A percentile compares a stretch with the other conserved stretches of the same genome.
Evolutionary conservation across 1,140 invertebrate species (phyloP).

Genomic region (Tenebrio molitor): DNA sequence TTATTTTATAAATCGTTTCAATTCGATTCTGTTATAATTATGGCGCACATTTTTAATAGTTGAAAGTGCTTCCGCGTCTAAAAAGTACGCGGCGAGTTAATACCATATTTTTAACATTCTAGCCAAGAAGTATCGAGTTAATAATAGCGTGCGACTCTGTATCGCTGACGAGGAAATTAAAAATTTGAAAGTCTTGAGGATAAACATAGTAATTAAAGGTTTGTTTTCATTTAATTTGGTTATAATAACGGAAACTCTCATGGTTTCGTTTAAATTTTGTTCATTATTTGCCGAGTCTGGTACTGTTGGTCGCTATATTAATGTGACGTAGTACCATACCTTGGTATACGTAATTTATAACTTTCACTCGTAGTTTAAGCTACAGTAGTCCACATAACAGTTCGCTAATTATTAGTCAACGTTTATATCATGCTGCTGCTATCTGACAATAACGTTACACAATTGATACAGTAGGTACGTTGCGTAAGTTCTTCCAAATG

Average conservation of each 20-base stretch:
- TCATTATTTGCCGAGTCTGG: neutral
- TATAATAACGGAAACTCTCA: slow-evolving; percentile 13
- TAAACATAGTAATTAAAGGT: neutral
- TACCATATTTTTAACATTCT: no score
- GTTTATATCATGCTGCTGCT: slow-evolving; percentile 14
- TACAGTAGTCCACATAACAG: slow-evolving; percentile 13
- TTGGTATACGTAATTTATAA: no score
- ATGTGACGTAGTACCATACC: neutral
- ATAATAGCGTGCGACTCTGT: neutral
- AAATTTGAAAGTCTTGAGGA: slow-evolving; percentile 2
- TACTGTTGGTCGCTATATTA: neutral
- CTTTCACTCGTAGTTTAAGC: slow-evolving; percentile 12
- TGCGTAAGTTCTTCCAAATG: slow-evolving; percentile 26
- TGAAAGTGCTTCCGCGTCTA: slow-evolving; percentile 10
- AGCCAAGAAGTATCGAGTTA: neutral
- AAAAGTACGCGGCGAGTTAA: slow-evolving; percentile 1
- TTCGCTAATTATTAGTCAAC: slow-evolving; percentile 31
- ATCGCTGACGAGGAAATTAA: neutral
- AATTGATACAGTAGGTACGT: neutral
- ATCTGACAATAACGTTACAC: slow-evolving; percentile 19
- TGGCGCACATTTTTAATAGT: no score
- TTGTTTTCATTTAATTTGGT: neutral
- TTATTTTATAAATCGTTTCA: no score
- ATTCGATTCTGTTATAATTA: no score
- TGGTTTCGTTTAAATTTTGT: neutral